Base-by-base conservation (phyloP, 2,888 invertebrate species). In the Phorcus lineatus region DNA sequence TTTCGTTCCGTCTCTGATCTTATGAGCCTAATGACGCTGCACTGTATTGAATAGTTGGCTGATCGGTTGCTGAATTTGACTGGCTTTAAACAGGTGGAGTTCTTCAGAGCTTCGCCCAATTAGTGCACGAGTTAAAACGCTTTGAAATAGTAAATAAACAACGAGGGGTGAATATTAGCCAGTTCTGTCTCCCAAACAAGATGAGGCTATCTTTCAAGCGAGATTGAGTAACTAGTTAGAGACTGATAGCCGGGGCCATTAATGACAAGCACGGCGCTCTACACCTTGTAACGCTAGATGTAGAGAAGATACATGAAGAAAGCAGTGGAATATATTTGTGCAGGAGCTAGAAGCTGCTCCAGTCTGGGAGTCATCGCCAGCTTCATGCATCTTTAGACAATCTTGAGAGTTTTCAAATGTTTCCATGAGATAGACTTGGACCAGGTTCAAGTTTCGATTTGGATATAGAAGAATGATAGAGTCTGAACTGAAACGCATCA, bases 171-270 rank as follows among this genome's bases (percentile, higher is more conserved):
- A 70, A 70, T 70, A 70, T 70, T 70, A 70, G 70, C 70, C 40
- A 40, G 28, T 13, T 40, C 28, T 19, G 70, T 70, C 36, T 13
- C 19, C 13, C 19, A 16, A 28, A 36, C 36, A 40, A 11, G 70
- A 36, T 7, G 31, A n/a, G 19, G 70, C 11, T 36, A 70, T 70
- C 70, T 70, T 70, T 70, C 36, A 70, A 36, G 36, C 36, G 36
- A 31, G 31, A 70, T 70, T 70, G 70, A 70, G 36, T 70, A 70
- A 40, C 70, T 11, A n/a, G 70, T 70, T 70, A 70, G n/a, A 70
- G 16, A 36, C 40, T n/a, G 16, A 36, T 19, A 36, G 28, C 16
- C 7, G 40, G 36, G 28, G 40, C 24, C 40, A 36, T 28, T 70
- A 36, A 31, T 36, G 70, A 31, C 70, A n/a, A 28, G 13, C 19